Base-by-base conservation (phyloP, 1,140 invertebrate species). In the Heliconius eleuchia region DNA sequence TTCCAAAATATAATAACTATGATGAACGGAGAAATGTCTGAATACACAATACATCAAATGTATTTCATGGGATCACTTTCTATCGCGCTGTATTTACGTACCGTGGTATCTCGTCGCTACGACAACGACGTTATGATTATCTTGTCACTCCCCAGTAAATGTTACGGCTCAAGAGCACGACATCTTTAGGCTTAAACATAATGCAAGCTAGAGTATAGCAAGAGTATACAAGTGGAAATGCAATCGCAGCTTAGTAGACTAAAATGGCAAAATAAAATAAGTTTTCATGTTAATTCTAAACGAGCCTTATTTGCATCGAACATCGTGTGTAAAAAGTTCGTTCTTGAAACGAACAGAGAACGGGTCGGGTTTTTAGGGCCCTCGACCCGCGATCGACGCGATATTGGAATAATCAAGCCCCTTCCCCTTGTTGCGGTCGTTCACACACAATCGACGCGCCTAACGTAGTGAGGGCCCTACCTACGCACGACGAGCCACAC, bases 391-490 rank as follows among this genome's bases (percentile, higher is more conserved):
- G 90, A 92, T 90, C 87, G 84, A 86, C 86, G 86, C 84, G 85
- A 87, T 84, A 86, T 89, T 86, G 85, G 88, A 88, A 92, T 93
- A 93, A 93, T 92, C 92, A 90, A 86, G 85, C 87, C 83, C 87
- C 88, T 86, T 88, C 91, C 90, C 92, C 89, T 90, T 86, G 85
- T 82, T 86, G 86, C 90, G 91, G 90, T 94, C 90, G 92, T 94
- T 94, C 90, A 92, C 92, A 92, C 91, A 92, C 87, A 91, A 91
- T 89, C 89, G 89, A 88, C 89, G 88, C 86, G 83, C 85, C 86
- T 86, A 89, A 82, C 86, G 82, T 83, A 87, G 86, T 87, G 82
- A 85, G 86, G 84, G 85, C 85, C 86, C 88, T 89, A 90, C 90
- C 89, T 91, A 94, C 91, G 88, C 88, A 91, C 87, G 85, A 85